Conservation (phyloP, 2,113 vertebrate genomes). For the Lophura nycthemera region DNA sequence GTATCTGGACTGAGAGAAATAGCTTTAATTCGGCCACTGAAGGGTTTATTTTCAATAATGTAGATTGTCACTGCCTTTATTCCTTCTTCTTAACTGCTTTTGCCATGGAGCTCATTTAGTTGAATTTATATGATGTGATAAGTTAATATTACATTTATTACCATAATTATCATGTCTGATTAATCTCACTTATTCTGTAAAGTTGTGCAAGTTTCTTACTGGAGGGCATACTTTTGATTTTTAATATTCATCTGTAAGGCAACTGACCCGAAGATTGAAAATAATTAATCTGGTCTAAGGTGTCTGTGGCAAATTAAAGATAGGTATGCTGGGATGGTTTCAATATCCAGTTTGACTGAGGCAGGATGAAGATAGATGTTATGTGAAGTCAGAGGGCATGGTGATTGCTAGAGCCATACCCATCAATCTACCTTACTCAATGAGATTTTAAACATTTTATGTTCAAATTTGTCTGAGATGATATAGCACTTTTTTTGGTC, state of each 20-base stretch:
- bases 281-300: conserved; percentile 30
- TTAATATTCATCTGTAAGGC: conserved; percentile 38
- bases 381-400: background rate
- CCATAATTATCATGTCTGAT: conserved; percentile 54
- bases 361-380: background rate
- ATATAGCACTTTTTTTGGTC: background rate
- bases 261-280: background rate
- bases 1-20: background rate
- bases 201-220: conserved; percentile 41
- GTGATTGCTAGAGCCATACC: background rate
- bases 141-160: conserved; percentile 54
- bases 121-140: conserved; percentile 47
- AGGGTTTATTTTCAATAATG: conserved; percentile 40
- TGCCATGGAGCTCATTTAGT: conserved; percentile 35
- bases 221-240: conserved; percentile 38
- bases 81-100: conserved; percentile 5
- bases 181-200: conserved; percentile 57
- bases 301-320: conserved; percentile 15
- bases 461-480: background rate
- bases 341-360: background rate
- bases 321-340: background rate
- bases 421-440: background rate
- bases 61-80: background rate
- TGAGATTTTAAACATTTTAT: background rate
- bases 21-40: background rate